Conservation (phyloP, 2,888 invertebrate genomes). For the Agrenia bidenticulata region DNA sequence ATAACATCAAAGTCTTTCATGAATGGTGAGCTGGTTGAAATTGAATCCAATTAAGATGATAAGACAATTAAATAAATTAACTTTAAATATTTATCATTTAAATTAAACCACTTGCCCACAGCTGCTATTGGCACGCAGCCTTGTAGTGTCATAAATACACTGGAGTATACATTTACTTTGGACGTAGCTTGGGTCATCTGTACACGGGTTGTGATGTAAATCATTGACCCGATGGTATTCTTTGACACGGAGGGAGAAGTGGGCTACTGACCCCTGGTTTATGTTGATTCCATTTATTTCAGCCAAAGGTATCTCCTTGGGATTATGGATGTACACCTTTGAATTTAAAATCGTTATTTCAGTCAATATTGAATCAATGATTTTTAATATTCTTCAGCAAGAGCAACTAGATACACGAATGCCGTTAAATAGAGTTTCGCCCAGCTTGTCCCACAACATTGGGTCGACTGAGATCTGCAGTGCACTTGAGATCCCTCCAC, state of each 20-base stretch:
- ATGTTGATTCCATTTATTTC: constrained; percentile 34
- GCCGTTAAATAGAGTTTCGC: constrained; percentile 23
- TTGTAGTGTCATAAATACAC: constrained; percentile 24
- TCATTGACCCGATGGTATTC: constrained; percentile 30
- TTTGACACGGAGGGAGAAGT: constrained; percentile 27
- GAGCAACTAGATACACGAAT: constrained; percentile 22
- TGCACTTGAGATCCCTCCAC: constrained; percentile 30
- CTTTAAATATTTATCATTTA: too few species aligned
- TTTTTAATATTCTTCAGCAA: neutral
- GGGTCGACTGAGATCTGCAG: constrained; percentile 32
- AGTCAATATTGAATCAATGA: neutral
- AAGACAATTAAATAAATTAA: too few species aligned
- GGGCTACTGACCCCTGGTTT: constrained; percentile 25
- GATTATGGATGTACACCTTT: constrained; percentile 36
- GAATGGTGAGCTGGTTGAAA: constrained; percentile 26
- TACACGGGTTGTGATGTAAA: constrained; percentile 25
- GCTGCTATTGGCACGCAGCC: constrained; percentile 15
- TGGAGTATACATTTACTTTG: constrained; percentile 30
- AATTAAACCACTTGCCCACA: constrained; percentile 25
- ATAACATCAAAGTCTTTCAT: constrained; percentile 29
- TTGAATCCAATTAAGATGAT: too few species aligned
- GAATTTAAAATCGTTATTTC: neutral
- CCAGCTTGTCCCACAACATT: constrained; percentile 30
- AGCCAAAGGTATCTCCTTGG: constrained; percentile 27
- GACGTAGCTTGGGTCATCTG: constrained; percentile 9